These are phyloP conservation scores for Spicauda simplicius DNA, from an alignment of 2,888 invertebrate genomes.

Conservation along the genomic window DNA sequence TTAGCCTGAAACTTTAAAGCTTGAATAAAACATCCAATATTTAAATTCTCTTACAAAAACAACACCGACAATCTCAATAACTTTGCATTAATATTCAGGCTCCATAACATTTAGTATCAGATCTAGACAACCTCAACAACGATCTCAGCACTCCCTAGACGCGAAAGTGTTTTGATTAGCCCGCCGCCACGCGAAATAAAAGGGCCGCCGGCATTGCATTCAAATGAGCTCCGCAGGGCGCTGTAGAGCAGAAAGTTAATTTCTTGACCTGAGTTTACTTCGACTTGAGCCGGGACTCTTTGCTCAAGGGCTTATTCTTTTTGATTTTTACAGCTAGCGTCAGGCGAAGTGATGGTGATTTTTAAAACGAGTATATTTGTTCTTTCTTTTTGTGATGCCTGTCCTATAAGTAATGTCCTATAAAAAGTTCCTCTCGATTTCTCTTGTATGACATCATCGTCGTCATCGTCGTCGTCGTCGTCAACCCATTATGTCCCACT, in stretches of 20 bases:
- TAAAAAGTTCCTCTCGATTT: too few relatives aligned
- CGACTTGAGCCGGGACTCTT: not conserved
- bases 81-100: slow-evolving; percentile 18
- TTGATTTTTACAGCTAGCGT: slow-evolving; percentile 1
- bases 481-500: too few relatives aligned
- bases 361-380: not conserved
- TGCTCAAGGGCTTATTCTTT: slow-evolving; percentile 7
- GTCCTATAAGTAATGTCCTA: too few relatives aligned
- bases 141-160: slow-evolving; percentile 41
- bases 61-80: slow-evolving; percentile 1
- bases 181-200: slow-evolving; percentile 24
- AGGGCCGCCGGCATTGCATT: slow-evolving; percentile 50
- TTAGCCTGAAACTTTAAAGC: too few relatives aligned
- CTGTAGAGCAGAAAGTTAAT: slow-evolving; percentile 51
- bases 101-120: slow-evolving; percentile 21
- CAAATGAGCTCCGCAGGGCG: slow-evolving; percentile 56
- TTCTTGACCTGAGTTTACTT: slow-evolving; percentile 43
- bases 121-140: slow-evolving; percentile 27
- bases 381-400: too few relatives aligned
- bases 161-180: slow-evolving; percentile 38
- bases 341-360: not conserved
- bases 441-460: too few relatives aligned
- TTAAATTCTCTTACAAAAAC: not conserved
- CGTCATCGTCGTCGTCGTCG: too few relatives aligned
- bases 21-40: not conserved